These are phyloP conservation scores for Phacellophora camtschatica DNA, from an alignment of 30 jellyfish, hydroid and myxozoan genomes.

Conservation along the genomic window DNA sequence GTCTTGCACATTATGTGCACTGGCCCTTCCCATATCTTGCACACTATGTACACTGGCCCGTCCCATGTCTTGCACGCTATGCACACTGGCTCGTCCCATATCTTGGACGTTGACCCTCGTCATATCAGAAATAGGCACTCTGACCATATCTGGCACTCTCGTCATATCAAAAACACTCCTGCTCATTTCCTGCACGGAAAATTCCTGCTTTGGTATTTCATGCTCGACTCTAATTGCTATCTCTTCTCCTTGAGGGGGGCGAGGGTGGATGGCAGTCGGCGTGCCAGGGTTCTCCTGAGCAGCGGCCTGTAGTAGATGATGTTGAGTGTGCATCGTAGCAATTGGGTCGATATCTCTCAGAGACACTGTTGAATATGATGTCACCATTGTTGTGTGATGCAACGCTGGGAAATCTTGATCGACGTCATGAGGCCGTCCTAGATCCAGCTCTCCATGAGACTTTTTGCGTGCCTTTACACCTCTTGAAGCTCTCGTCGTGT, in stretches of 20 bases:
- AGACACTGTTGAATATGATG: constrained; percentile 66
- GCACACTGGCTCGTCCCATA: constrained; percentile 30
- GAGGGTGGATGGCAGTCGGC: constrained; percentile 68
- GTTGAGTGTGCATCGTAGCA: constrained; percentile 51
- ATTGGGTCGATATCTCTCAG: constrained; percentile 62
- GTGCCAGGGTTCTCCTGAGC: constrained; percentile 65
- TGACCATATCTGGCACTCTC: constrained; percentile 37
- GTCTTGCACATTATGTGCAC: not conserved
- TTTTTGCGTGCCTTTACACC: constrained; percentile 83
- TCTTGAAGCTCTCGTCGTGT: constrained; percentile 84
- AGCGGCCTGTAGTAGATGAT: constrained; percentile 45
- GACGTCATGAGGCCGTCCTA: constrained; percentile 33
- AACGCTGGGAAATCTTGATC: constrained; percentile 49
- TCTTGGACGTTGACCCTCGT: constrained; percentile 24
- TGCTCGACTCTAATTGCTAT: constrained; percentile 35
- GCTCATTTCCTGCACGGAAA: constrained; percentile 25
- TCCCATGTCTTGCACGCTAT: constrained; percentile 41
- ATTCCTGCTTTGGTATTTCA: constrained; percentile 46
- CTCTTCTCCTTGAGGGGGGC: constrained; percentile 61
- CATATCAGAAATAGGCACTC: constrained; percentile 29
- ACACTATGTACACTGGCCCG: constrained; percentile 19
- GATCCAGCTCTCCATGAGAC: constrained; percentile 43
- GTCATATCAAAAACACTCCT: constrained; percentile 47
- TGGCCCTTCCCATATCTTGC: not conserved
- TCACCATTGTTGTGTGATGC: constrained; percentile 69